A percentile compares a stretch with the other conserved stretches of the same genome.
Evolutionary conservation across 2,888 invertebrate species (phyloP).

Genomic region (Oasisia sp.): DNA sequence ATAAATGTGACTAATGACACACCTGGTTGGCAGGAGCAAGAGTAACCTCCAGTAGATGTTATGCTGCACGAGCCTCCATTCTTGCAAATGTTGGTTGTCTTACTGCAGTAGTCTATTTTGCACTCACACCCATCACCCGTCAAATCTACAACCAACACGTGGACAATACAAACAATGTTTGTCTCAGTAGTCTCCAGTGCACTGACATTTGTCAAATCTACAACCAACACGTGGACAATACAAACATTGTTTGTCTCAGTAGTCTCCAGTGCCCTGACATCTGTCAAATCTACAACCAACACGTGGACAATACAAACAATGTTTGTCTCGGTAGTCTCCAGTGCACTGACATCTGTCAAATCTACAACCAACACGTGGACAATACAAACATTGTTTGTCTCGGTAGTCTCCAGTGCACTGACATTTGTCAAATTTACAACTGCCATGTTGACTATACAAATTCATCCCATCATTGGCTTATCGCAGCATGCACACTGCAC

Average conservation of each 20-base stretch:
- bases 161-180: slow-evolving; percentile 7
- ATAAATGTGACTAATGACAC: slow-evolving; percentile 14
- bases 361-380: not conserved
- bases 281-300: slow-evolving; percentile 13
- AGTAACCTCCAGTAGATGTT: not conserved
- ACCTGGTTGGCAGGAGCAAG: slow-evolving; percentile 19
- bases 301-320: not conserved
- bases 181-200: slow-evolving; percentile 14
- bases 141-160: not conserved
- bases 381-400: slow-evolving; percentile 7
- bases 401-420: slow-evolving; percentile 10
- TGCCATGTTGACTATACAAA: not conserved
- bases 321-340: slow-evolving; percentile 1
- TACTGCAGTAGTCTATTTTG: slow-evolving; percentile 7
- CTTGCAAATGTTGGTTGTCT: slow-evolving; percentile 20
- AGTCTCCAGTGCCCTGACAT: slow-evolving; percentile 7
- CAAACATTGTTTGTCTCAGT: slow-evolving; percentile 9
- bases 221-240: not conserved
- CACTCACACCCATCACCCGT: slow-evolving; percentile 20
- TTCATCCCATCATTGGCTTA: no score
- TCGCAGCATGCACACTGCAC: no score
- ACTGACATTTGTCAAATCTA: slow-evolving; percentile 21
- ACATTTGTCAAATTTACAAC: not conserved
- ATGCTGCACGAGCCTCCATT: slow-evolving; percentile 17
- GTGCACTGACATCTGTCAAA: slow-evolving; percentile 14